These are phyloP conservation scores for Acromyrmex heyeri DNA, from an alignment of 1,140 invertebrate species.

Conservation along the genomic window DNA sequence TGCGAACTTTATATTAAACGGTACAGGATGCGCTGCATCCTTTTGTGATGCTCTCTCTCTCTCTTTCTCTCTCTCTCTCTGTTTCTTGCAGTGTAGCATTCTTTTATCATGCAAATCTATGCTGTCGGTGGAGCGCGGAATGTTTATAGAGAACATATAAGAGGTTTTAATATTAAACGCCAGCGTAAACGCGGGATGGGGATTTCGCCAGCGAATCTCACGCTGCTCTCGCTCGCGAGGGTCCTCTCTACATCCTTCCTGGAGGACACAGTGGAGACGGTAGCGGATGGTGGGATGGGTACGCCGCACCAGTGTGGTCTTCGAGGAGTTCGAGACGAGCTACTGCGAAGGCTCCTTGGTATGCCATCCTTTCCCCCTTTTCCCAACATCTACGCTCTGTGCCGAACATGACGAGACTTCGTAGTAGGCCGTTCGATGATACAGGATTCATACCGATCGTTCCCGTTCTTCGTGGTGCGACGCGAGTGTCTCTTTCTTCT, in stretches of 20 bases:
- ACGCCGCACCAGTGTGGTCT: conserved; percentile 34
- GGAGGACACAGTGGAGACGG: not conserved
- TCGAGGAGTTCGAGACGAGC: conserved; percentile 64
- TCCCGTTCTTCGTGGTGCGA: conserved; percentile 20
- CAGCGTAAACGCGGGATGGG: conserved; percentile 58
- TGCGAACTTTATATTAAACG: not conserved
- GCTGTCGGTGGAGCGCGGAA: conserved; percentile 67
- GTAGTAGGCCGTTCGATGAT: conserved; percentile 64
- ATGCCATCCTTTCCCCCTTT: conserved; percentile 72
- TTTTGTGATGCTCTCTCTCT: conserved; percentile 70
- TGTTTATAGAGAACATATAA: conserved; percentile 72
- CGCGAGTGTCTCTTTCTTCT: not conserved
- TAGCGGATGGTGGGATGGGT: not conserved
- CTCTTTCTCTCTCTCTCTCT: not conserved
- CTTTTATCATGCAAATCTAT: conserved; percentile 84
- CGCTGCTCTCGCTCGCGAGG: not conserved
- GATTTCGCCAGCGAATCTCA: not conserved
- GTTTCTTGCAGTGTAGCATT: conserved; percentile 33
- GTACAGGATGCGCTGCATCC: conserved; percentile 62
- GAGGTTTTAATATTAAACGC: conserved; percentile 83
- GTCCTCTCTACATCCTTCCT: conserved; percentile 23
- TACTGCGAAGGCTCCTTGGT: conserved; percentile 75
- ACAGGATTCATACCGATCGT: conserved; percentile 76
- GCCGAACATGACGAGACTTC: conserved; percentile 78
- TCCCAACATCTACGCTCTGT: conserved; percentile 59